Evolutionary conservation across 2,113 vertebrate genomes (phyloP).

Genomic region (Microcebus ravelobensis): DNA sequence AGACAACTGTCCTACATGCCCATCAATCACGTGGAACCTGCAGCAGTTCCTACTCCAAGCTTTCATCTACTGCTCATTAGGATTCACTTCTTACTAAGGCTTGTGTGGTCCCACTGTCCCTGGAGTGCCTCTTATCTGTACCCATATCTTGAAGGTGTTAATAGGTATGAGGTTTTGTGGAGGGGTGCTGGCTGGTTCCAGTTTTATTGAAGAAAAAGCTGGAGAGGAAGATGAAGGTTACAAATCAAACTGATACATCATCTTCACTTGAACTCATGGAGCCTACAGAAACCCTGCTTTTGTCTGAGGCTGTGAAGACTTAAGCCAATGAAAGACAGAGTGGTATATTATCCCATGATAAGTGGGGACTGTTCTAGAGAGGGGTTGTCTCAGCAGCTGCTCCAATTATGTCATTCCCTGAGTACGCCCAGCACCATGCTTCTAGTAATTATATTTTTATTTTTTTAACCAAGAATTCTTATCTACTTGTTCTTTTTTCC

Average conservation of each 20-base stretch:
- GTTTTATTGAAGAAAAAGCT: constrained; percentile 84
- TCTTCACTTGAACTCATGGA: constrained; percentile 82
- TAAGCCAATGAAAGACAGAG: constrained; percentile 77
- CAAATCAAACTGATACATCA: constrained; percentile 87
- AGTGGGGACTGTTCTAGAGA: not conserved
- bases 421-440: not conserved
- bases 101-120: constrained; percentile 83
- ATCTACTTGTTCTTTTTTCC: not conserved
- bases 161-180: constrained; percentile 89
- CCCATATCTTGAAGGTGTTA: constrained; percentile 82
- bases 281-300: constrained; percentile 78
- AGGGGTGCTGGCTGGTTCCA: constrained; percentile 77
- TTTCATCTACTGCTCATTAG: constrained; percentile 92
- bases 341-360: not conserved
- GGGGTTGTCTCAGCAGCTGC: not conserved
- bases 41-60: constrained; percentile 91
- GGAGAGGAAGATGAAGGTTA: constrained; percentile 84
- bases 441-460: not conserved
- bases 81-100: constrained; percentile 91
- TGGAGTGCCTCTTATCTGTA: constrained; percentile 81
- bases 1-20: constrained; percentile 90
- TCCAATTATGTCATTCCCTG: not conserved
- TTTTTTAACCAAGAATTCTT: not conserved
- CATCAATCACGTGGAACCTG: constrained; percentile 92
- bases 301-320: constrained; percentile 79